Evolutionary conservation across 1,140 invertebrate genomes (phyloP).

Genomic region (Radopholus similis): DNA sequence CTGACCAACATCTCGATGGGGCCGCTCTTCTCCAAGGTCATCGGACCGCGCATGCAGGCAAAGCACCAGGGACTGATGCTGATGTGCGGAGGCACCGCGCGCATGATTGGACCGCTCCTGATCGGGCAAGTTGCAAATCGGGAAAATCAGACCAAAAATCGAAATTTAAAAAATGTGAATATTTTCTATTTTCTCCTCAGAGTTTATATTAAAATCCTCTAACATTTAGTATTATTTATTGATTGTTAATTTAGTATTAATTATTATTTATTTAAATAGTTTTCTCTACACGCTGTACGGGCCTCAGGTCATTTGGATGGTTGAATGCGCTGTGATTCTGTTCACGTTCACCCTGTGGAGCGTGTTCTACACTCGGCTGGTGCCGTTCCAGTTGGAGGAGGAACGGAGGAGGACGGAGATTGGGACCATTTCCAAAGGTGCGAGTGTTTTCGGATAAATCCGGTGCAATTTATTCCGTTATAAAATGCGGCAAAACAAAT

Average conservation of each 20-base stretch:
- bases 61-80: slow-evolving; percentile 33
- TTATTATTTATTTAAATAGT: neutral
- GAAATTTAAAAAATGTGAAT: too few relatives aligned
- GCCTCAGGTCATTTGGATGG: slow-evolving; percentile 22
- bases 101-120: slow-evolving; percentile 20
- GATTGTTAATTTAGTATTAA: too few relatives aligned
- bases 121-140: neutral
- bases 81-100: slow-evolving; percentile 17
- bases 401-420: too few relatives aligned
- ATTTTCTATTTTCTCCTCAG: neutral
- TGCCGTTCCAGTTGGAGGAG: neutral
- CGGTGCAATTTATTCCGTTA: too few relatives aligned
- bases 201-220: neutral
- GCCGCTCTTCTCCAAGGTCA: slow-evolving; percentile 38
- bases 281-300: slow-evolving; percentile 16
- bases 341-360: slow-evolving; percentile 13
- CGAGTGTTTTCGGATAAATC: too few relatives aligned
- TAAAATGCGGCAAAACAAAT: too few relatives aligned
- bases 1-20: slow-evolving; percentile 35
- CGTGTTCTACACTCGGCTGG: slow-evolving; percentile 5
- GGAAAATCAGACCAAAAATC: neutral
- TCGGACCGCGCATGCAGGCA: slow-evolving; percentile 34
- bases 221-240: neutral
- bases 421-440: too few relatives aligned
- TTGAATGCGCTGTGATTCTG: slow-evolving; percentile 11